Evolutionary conservation across 2,113 vertebrate genomes (phyloP).

Genomic region (Oceanodroma tethys): DNA sequence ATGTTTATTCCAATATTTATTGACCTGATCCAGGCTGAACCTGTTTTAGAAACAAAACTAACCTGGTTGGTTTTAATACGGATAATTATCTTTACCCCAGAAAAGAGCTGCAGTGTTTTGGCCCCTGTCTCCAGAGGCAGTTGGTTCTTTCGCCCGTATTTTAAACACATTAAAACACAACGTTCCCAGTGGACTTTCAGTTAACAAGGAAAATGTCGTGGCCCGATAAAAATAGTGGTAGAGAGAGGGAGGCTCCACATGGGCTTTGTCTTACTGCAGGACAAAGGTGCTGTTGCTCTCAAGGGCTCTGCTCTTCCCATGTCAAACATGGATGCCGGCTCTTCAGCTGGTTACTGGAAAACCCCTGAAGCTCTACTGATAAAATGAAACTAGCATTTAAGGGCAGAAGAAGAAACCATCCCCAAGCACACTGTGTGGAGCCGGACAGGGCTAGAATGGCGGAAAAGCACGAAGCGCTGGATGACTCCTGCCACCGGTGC

Average conservation of each 20-base stretch:
- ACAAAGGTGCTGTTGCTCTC: background rate
- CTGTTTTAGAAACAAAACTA: background rate
- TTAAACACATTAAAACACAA: background rate
- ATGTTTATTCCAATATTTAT: background rate
- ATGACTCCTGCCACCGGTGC: background rate
- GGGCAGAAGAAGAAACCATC: background rate
- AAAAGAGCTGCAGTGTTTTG: background rate
- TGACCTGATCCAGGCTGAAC: background rate
- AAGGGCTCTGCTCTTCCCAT: background rate
- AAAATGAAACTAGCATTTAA: background rate
- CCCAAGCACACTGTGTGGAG: background rate
- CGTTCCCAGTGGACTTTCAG: background rate
- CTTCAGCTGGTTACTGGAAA: background rate
- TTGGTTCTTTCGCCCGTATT: background rate
- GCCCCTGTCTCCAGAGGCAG: no score
- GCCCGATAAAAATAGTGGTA: background rate
- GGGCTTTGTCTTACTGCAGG: background rate
- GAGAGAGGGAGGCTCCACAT: accelerated
- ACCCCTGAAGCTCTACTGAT: background rate
- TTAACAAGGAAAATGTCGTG: background rate
- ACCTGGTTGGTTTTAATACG: background rate
- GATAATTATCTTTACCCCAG: background rate
- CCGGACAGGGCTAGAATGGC: accelerated
- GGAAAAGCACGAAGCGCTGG: background rate
- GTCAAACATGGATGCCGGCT: background rate